phyloP scores from a whole-genome alignment of 2,888 invertebrate genomes.

The Prosopocoilus inquinatus region DNA sequence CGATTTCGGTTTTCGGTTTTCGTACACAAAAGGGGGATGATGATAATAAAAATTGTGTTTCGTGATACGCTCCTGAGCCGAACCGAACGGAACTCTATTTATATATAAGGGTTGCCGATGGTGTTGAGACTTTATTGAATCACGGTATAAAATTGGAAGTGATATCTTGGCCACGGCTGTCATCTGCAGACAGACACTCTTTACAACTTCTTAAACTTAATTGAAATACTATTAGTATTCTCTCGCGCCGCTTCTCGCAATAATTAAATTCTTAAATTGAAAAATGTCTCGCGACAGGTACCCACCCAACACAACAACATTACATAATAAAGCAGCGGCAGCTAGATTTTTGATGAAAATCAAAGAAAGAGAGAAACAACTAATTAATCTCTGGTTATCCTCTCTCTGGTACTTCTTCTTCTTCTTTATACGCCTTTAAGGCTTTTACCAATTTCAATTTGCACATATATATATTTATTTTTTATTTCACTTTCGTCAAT shows the following conservation, averaged over 20 bases:
- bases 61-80: slow-evolving; percentile 18
- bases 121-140: slow-evolving; percentile 49
- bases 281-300: slow-evolving; percentile 23
- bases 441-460: too few relatives aligned
- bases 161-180: slow-evolving; percentile 47
- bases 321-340: not conserved
- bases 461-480: too few relatives aligned
- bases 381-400: not conserved
- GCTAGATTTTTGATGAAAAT: not conserved
- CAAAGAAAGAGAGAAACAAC: not conserved
- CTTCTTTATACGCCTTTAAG: too few relatives aligned
- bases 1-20: not conserved
- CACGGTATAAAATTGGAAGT: slow-evolving; percentile 49
- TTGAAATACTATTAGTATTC: slow-evolving; percentile 34
- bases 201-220: slow-evolving; percentile 47
- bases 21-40: not conserved
- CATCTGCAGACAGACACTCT: slow-evolving; percentile 45
- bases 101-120: slow-evolving; percentile 47
- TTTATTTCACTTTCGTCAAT: too few relatives aligned
- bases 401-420: too few relatives aligned
- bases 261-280: slow-evolving; percentile 30
- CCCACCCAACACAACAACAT: not conserved
- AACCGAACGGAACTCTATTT: slow-evolving; percentile 30
- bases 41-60: slow-evolving; percentile 7
- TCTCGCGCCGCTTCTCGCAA: slow-evolving; percentile 19